Evolutionary conservation across 35 echinoderm and acorn worm species (phyloP).

Genomic region (Strongylocentrotus purpuratus): DNA sequence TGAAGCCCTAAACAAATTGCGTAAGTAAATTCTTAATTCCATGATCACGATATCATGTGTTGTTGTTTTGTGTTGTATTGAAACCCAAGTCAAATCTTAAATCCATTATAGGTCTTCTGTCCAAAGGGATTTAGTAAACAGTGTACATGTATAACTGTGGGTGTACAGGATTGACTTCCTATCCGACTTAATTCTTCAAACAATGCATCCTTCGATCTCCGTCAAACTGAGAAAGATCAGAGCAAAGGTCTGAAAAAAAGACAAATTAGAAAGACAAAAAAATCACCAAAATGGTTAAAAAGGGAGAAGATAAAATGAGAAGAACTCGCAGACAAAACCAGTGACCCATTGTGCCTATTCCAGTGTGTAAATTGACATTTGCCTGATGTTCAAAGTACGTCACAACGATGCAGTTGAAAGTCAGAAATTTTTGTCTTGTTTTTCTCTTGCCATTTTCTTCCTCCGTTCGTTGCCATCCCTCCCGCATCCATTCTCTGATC

Average conservation of each 20-base stretch:
- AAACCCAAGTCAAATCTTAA: too few relatives aligned
- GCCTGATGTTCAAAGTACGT: slow-evolving; percentile 25
- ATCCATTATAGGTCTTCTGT: too few relatives aligned
- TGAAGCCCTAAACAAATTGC: too few relatives aligned
- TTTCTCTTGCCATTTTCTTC: not conserved
- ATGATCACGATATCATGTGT: too few relatives aligned
- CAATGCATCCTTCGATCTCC: not conserved
- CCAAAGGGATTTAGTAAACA: too few relatives aligned
- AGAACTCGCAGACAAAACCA: not conserved
- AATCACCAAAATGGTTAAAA: not conserved
- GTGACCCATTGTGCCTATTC: slow-evolving; percentile 32
- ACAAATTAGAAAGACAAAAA: not conserved
- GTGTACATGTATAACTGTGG: too few relatives aligned
- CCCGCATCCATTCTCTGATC: not conserved
- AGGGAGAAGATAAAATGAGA: not conserved
- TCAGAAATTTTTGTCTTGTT: not conserved
- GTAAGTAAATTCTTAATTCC: too few relatives aligned
- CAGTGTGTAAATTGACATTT: slow-evolving; percentile 50
- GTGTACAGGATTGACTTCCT: too few relatives aligned
- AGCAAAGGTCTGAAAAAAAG: not conserved
- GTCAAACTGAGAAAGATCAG: not conserved
- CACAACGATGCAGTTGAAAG: not conserved
- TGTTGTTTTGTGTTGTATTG: too few relatives aligned
- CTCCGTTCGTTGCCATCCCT: not conserved
- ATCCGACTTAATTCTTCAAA: too few relatives aligned